Evolutionary conservation across 2,797 vertebrate species (phyloP), one percentile per base, ranked within the genome.

Genomic region (Eulemur coronatus): DNA sequence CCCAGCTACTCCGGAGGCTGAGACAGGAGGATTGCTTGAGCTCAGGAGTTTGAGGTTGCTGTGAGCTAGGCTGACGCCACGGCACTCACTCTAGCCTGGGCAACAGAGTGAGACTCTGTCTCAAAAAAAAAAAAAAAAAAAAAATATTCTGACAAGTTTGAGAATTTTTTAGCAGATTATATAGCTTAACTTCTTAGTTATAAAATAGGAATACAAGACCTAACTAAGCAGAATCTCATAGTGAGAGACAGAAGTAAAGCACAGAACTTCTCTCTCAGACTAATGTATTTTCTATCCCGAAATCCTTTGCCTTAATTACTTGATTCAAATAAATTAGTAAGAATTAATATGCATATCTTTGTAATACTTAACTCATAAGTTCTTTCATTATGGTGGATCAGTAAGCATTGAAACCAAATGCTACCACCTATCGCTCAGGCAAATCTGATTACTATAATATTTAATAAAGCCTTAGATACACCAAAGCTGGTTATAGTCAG

Each of bases 401-500:
- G 52, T 91, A 67, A 84, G 57, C 48, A 2, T 46, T 84, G 35
- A 35, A 96, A 57, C 81, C 52, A 80, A 90, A 76, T 89, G 84
- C 63, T 80, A 73, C 28, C 24, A 88, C 72, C 46, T 84, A 85
- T 46, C 96, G 59, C 24, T 96, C 43, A 82, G 43, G 30, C 81
- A 96, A 69, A 96, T 33, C 67, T 43, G 9, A 61, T 87, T 61
- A 93, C 24, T 84, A 85, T 67, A 92, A 89, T 92, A 96, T 84
- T 96, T 79, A 96, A 87, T 57, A 89, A 96, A 97, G 30, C 0
- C 46, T 89, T 87, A 80, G 82, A 82, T 94, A 81, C 41, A 88
- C 43, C 61, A 95, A 89, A 89, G 30, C 26, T 89, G 41, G 41
- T 57, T 75, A n/a, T 52, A 90, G n/a, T 90, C 59, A 79, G 87